Base-by-base conservation (phyloP, 2,888 invertebrate genomes). In the Caenorhabditis imperialis region DNA sequence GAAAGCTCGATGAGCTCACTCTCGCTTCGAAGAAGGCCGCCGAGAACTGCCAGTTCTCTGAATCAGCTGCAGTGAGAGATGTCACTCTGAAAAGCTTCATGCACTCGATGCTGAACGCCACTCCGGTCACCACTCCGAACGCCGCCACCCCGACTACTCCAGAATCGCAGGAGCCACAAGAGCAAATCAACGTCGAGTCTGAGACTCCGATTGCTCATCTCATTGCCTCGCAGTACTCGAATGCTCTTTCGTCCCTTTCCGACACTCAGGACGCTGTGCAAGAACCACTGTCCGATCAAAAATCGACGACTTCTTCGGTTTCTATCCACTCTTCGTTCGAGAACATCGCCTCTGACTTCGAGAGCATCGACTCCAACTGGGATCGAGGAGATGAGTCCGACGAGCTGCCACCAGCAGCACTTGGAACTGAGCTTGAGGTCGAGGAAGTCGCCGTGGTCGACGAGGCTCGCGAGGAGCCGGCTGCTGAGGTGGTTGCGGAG, bases 281-380 rank as follows among this genome's bases (percentile, higher is more conserved):
- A 37, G 22, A 23, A 1, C 35, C 23, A 53, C 25, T 22, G 23
- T 25, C 8, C 37, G 22, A 18, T 45, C 23, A 23, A 23, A 14
- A 23, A 18, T 51, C 51, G 18, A n/a, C n/a, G n/a, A n/a, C n/a
- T n/a, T 7, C 33, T 33, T 25, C 33, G 16, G 30, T 47, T 4
- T 65, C 63, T 16, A 50, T 65, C 38, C 55, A 65, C 23, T 65
- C 65, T 3, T 65, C 65, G 0, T 65, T 65, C 20, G 65, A 65
- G 44, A 65, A 65, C 55, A 65, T 65, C 33, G 18, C 65, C 12
- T 65, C 65, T 0, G 65, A 65, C 27, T 42, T 65, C 12, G 65
- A 65, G 23, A 44, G 44, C 20, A 25, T 50, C 57, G 47, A 42
- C 27, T 33, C 55, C 16, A 35, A 55, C 6, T 57, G 48, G 48